phyloP scores from a whole-genome alignment of 2,113 vertebrate genomes.

The Pangasianodon gigas region DNA sequence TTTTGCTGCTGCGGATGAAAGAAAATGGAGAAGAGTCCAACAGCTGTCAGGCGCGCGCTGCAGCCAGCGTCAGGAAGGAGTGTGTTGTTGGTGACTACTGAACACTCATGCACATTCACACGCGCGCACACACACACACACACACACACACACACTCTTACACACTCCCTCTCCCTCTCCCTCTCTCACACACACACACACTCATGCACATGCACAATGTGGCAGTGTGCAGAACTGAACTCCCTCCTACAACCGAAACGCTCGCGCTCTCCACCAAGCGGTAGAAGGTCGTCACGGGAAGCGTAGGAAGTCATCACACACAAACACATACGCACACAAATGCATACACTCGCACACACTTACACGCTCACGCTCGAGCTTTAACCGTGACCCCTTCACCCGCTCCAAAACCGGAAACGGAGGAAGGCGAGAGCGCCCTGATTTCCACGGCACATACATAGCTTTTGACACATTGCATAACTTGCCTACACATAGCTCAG shows the following conservation, averaged over 20 bases:
- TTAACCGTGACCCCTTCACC: background rate
- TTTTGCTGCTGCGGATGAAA: background rate
- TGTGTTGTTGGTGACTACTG: background rate
- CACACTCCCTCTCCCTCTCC: background rate
- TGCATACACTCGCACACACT: too few species aligned
- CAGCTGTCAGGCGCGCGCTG: conserved; percentile 9
- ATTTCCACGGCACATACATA: background rate
- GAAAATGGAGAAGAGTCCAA: background rate
- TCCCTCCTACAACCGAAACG: background rate
- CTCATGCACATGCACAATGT: background rate
- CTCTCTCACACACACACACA: background rate
- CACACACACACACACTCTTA: background rate
- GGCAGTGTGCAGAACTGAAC: background rate
- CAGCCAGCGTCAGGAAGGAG: background rate
- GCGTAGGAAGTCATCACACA: background rate
- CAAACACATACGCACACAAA: background rate
- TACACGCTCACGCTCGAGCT: too few species aligned
- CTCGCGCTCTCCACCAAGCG: conserved; percentile 19
- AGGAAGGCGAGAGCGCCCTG: background rate
- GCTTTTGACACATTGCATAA: background rate
- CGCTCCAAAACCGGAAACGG: background rate
- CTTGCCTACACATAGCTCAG: too few species aligned
- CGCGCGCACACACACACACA: background rate
- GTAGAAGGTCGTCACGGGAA: background rate
- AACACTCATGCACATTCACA: background rate